Conservation (phyloP, 2,888 invertebrate species). For the Epinotia nisella region DNA sequence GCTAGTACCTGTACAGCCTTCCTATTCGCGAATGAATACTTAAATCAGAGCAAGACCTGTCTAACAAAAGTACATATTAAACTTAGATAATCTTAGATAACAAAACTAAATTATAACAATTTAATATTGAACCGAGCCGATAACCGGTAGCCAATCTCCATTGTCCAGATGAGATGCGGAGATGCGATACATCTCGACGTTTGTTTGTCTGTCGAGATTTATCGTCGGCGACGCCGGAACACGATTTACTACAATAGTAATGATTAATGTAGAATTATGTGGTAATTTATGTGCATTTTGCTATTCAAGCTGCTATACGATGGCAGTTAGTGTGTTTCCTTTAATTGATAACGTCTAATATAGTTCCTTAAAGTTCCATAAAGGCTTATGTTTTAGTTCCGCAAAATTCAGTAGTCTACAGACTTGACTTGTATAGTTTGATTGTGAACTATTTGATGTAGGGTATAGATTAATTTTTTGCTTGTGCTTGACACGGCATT, state of each 20-base stretch:
- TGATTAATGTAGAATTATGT: conserved; percentile 42
- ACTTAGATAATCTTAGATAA: conserved; percentile 11
- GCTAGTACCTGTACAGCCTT: too few relatives aligned
- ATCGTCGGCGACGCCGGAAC: conserved; percentile 30
- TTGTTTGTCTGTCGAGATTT: conserved; percentile 55
- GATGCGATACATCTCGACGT: conserved; percentile 59
- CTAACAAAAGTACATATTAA: too few relatives aligned
- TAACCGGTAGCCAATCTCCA: conserved; percentile 49
- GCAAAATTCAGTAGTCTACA: not conserved
- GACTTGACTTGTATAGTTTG: too few relatives aligned
- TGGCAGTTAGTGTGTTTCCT: not conserved
- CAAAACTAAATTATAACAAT: conserved; percentile 32
- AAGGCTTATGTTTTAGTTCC: too few relatives aligned
- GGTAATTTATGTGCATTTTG: conserved; percentile 41
- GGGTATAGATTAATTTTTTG: too few relatives aligned
- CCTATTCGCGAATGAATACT: too few relatives aligned
- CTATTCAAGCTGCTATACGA: conserved; percentile 15
- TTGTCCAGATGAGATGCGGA: conserved; percentile 60
- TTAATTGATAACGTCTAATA: conserved; percentile 19
- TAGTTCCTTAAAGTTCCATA: too few relatives aligned
- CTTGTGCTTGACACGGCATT: too few relatives aligned
- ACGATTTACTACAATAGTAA: conserved; percentile 39
- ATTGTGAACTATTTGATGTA: too few relatives aligned
- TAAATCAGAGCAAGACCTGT: too few relatives aligned
- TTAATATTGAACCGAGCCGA: conserved; percentile 36